Conservation (phyloP, 64 coral and sea anemone genomes). For the Pachyseris speciosa region DNA sequence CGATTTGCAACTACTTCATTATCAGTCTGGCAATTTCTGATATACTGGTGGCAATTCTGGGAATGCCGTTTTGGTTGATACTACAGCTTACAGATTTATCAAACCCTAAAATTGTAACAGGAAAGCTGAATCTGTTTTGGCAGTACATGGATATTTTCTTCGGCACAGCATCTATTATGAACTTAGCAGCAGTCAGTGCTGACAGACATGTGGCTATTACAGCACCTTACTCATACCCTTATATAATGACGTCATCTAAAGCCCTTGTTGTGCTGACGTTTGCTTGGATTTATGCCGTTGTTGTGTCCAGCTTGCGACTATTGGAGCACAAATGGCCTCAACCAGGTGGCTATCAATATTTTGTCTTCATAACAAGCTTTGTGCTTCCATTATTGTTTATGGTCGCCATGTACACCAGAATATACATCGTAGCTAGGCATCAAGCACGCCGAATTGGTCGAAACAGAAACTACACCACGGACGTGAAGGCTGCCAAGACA, state of each 20-base stretch:
- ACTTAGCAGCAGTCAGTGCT: constrained; percentile 79
- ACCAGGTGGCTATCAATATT: constrained; percentile 55
- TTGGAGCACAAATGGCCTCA: neutral
- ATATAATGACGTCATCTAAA: constrained; percentile 70
- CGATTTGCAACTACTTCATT: constrained; percentile 92
- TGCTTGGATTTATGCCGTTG: constrained; percentile 75
- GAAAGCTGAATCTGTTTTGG: constrained; percentile 59
- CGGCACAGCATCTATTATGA: constrained; percentile 90
- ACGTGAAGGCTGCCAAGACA: constrained; percentile 94
- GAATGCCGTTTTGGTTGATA: constrained; percentile 90
- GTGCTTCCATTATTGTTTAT: constrained; percentile 68
- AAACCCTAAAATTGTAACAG: constrained; percentile 26
- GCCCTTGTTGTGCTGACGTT: constrained; percentile 61
- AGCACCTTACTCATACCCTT: constrained; percentile 69
- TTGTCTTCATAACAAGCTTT: constrained; percentile 68
- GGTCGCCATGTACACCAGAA: constrained; percentile 79
- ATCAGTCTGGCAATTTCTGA: constrained; percentile 82
- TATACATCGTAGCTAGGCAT: constrained; percentile 75
- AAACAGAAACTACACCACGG: constrained; percentile 66
- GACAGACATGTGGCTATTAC: constrained; percentile 88
- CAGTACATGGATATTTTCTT: constrained; percentile 88
- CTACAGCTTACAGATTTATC: constrained; percentile 76
- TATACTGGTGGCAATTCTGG: constrained; percentile 82
- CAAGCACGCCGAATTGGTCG: constrained; percentile 62
- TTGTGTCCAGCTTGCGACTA: constrained; percentile 64